Base-by-base conservation (phyloP, 2,797 vertebrate genomes). In the Sternotherus odoratus region DNA sequence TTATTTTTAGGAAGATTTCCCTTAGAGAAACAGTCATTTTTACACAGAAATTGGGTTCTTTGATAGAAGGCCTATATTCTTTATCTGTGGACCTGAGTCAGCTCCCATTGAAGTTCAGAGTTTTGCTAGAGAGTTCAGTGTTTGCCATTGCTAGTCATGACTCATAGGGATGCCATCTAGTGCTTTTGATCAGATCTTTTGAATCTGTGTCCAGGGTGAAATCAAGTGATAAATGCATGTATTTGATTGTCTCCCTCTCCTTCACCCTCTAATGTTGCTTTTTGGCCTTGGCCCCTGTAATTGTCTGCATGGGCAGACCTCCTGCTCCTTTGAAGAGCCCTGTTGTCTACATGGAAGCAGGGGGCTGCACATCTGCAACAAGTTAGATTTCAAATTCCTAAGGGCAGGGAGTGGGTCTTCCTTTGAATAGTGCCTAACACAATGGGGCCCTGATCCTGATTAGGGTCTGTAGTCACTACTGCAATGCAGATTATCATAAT, bases 71-170 rank as follows among this genome's bases (percentile, higher is more conserved):
- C 26, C 26, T 12, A 3, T 48, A 23, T 66, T 74, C 11, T 48
- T 87, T 12, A 77, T 26, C 53, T 80, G 17, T 51, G 74, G 69
- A n/a, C n/a, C 66, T 36, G 53, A 6, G n/a, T 12, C 33, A 63
- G 57, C 15, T 21, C 12, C 57, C 1, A 1, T 17, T 30, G 21
- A 77, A 69, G 3, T 39, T 24, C 21, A 0, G 1, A n/a, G 2
- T n/a, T 74, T 89, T 78, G 60, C 12, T 63, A 21, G 43, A n/a
- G 33, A 49, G 3, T 5, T 74, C 5, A 36, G 30, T 66, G 60
- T 74, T 26, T 26, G 39, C 23, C 43, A 46, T 46, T 74, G 39
- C 24, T 74, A 74, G 30, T 30, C n/a, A 39, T 28, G 57, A 60
- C 30, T 74, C 39, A 74, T 24, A 46, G 24, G 39, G 39, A 43